phyloP scores from a whole-genome alignment of 2,113 vertebrate species.

The Calyptomena viridis region DNA sequence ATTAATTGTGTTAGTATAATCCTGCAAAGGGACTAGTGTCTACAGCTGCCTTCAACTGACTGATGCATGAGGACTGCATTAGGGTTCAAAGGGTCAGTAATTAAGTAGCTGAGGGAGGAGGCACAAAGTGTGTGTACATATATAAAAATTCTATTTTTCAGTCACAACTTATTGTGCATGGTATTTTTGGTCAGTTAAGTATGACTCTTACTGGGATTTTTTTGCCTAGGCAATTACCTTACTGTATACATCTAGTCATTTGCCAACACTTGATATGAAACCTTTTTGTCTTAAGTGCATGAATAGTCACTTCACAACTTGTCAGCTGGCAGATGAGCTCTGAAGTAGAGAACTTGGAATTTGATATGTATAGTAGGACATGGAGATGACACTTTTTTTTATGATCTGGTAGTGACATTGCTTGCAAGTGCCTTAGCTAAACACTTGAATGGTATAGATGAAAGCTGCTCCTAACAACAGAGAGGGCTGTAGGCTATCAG shows the following conservation, averaged over 20 bases:
- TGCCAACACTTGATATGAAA: background rate
- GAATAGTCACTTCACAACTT: background rate
- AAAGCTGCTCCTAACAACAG: background rate
- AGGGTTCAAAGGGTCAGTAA: background rate
- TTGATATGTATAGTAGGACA: background rate
- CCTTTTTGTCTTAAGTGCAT: background rate
- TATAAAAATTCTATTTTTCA: background rate
- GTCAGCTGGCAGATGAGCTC: background rate
- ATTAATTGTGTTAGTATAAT: background rate
- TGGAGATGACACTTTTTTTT: background rate
- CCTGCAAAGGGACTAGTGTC: background rate
- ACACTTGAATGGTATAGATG: background rate
- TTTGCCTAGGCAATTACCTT: background rate
- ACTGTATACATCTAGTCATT: background rate
- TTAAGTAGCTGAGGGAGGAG: background rate
- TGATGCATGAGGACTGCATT: background rate
- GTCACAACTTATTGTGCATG: background rate
- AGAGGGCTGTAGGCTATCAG: background rate
- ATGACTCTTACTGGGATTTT: background rate
- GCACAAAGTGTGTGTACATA: no score
- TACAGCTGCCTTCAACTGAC: background rate
- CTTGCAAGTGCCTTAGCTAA: background rate
- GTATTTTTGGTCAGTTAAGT: background rate
- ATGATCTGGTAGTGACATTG: background rate
- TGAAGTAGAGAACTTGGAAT: background rate